Evolutionary conservation across 2,113 vertebrate genomes (phyloP), one percentile per base, ranked within the genome.

Genomic region (Trogon surrucura): DNA sequence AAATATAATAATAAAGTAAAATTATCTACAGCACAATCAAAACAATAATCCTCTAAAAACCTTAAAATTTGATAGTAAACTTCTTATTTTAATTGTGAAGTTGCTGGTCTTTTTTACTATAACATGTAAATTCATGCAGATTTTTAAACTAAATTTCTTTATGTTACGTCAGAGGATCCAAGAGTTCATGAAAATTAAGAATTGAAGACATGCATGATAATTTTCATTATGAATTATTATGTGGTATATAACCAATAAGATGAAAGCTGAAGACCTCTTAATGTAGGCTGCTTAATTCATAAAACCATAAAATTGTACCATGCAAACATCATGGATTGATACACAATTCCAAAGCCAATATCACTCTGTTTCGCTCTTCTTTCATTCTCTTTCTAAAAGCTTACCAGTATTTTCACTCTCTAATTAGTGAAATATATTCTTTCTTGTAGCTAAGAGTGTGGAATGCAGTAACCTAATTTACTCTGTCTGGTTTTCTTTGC

Each of bases 391-490:
- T 96, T 95, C 58, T 94, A 69, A 94, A 95, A 73, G 57, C 70
- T 67, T 29, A 62, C 41, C 74, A 78, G 45, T 70, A 92, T 89
- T 96, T 97, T 94, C 80, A 87, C 72, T 82, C 30, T 83, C 93
- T 96, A 96, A 97, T 96, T 96, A 97, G 95, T 81, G 79, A 62
- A 95, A 96, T 83, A 93, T 65, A 92, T 48, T 92, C 44, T 81
- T 96, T 97, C 96, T 88, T 11, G 66, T 91, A 96, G 94, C 96
- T 95, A 89, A 86, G 95, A 85, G 84, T 91, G 93, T 87, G 95
- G 90, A 97, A 97, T 97, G 95, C 51, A 92, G 96, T 38, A 97
- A 97, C 96, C 84, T 95, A 97, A 97, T 98, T 97, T 95, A 86
- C 82, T 97, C 96, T 96, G 80, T 83, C 96, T 97, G 95, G 96